Evolutionary conservation across 1,140 invertebrate genomes (phyloP).

Genomic region (Trypoxylus dichotomus): DNA sequence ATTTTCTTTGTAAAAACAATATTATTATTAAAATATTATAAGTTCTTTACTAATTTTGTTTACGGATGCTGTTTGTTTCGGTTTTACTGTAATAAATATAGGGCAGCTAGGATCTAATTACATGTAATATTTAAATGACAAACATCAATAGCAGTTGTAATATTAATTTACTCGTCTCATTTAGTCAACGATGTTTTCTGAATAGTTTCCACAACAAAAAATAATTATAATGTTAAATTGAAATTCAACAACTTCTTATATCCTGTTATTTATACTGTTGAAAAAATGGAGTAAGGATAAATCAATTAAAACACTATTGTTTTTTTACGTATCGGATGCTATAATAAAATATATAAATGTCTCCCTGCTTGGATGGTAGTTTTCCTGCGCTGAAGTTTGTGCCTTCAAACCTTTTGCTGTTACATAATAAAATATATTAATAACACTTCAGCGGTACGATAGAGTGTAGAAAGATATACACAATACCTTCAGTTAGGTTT

Average conservation of each 20-base stretch:
- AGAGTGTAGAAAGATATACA: background rate
- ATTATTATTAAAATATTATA: too few relatives aligned
- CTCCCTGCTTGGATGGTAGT: constrained; percentile 25
- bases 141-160: too few relatives aligned
- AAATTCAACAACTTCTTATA: background rate
- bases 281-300: background rate
- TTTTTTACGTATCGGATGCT: background rate
- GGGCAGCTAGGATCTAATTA: too few relatives aligned
- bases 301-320: background rate
- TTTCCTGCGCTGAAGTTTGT: constrained; percentile 29
- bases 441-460: background rate
- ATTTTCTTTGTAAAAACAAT: too few relatives aligned
- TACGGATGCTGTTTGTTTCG: too few relatives aligned
- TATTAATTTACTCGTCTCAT: too few relatives aligned
- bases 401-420: constrained; percentile 27
- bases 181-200: too few relatives aligned
- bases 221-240: background rate
- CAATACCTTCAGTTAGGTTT: background rate
- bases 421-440: constrained; percentile 14
- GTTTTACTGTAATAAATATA: too few relatives aligned
- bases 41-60: too few relatives aligned
- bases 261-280: background rate
- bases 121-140: too few relatives aligned
- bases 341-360: constrained; percentile 8
- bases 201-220: background rate